A percentile compares a stretch with the other conserved stretches of the same genome.
phyloP scores from a whole-genome alignment of 2,888 invertebrate species.

The Allacma fusca region DNA sequence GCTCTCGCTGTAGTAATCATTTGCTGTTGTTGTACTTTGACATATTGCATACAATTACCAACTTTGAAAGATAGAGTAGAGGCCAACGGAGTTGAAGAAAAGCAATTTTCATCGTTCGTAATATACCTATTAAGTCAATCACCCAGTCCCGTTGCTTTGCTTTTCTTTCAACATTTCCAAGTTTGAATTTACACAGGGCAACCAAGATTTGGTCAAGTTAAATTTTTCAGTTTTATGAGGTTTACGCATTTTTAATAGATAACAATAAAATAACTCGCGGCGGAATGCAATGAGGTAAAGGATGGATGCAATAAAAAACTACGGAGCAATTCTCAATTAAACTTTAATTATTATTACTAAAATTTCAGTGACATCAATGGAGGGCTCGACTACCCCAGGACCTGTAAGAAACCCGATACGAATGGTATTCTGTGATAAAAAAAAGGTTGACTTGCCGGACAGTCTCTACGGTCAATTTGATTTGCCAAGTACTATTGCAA shows the following conservation, averaged over 20 bases:
- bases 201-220: background rate
- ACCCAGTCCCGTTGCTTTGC: slow-evolving; percentile 32
- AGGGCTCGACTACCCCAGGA: too few relatives aligned
- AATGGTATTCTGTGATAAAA: too few relatives aligned
- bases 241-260: background rate
- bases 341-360: too few relatives aligned
- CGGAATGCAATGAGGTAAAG: too few relatives aligned
- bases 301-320: too few relatives aligned
- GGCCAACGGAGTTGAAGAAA: slow-evolving; percentile 29
- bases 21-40: slow-evolving; percentile 1
- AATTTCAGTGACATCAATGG: too few relatives aligned
- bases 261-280: too few relatives aligned
- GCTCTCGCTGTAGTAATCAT: background rate
- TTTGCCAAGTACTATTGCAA: slow-evolving; percentile 14
- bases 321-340: too few relatives aligned
- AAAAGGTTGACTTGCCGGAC: background rate
- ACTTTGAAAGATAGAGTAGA: slow-evolving; percentile 19
- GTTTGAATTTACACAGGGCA: background rate
- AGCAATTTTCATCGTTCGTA: slow-evolving; percentile 32
- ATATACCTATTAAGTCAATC: slow-evolving; percentile 41
- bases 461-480: slow-evolving; percentile 22
- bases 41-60: slow-evolving; percentile 18
- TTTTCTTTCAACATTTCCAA: slow-evolving; percentile 5
- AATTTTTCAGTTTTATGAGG: background rate
- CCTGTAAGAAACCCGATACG: too few relatives aligned